These are phyloP conservation scores for Calameuta filiformis DNA, from an alignment of 2,888 invertebrate genomes.

Conservation along the genomic window DNA sequence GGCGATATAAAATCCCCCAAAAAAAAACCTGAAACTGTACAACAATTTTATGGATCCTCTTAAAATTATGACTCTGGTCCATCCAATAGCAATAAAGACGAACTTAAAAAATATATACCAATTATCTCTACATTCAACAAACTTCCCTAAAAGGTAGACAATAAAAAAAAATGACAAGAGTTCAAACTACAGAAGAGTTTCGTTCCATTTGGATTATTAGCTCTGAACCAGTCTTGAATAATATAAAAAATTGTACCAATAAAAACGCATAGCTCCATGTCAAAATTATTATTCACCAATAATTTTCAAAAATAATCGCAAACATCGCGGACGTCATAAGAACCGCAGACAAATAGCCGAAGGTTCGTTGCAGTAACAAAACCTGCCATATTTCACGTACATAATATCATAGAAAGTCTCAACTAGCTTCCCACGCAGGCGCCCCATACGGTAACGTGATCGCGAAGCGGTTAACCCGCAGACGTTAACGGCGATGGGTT, in stretches of 20 bases:
- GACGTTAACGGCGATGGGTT: constrained; percentile 26
- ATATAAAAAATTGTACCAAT: too few species aligned
- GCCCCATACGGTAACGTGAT: constrained; percentile 18
- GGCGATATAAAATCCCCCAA: not conserved
- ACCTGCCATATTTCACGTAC: constrained; percentile 36
- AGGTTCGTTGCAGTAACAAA: not conserved
- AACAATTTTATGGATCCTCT: not conserved
- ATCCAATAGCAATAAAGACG: not conserved
- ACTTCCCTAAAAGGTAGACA: not conserved
- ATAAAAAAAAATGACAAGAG: not conserved
- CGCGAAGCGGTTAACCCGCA: constrained; percentile 25
- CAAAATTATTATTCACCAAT: constrained; percentile 41
- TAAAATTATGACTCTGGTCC: not conserved
- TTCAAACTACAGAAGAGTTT: not conserved
- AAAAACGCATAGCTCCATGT: constrained; percentile 4
- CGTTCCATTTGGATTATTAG: not conserved
- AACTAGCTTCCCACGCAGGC: not conserved
- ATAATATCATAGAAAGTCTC: constrained; percentile 31
- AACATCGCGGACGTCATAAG: not conserved
- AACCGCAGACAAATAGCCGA: not conserved
- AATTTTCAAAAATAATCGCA: not conserved
- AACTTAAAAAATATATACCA: not conserved
- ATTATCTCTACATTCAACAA: not conserved
- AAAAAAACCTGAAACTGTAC: not conserved
- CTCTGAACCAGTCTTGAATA: not conserved